A percentile compares a stretch with the other conserved stretches of the same genome.
These are phyloP conservation scores for Sebastes schlegelii DNA, from an alignment of 2,113 vertebrate species.

Conservation along the genomic window DNA sequence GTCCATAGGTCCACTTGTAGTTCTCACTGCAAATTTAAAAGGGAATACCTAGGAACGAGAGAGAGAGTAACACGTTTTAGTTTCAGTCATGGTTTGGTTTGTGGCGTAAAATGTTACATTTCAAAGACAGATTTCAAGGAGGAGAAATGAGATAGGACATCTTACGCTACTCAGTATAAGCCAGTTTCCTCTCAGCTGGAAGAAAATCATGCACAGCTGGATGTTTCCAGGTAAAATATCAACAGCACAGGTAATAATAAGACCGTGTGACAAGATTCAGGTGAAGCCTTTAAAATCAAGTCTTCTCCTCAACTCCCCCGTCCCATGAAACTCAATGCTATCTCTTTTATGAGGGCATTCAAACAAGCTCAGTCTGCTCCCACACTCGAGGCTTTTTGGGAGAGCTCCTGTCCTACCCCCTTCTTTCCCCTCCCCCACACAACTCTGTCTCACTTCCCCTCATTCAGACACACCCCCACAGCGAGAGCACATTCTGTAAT, in stretches of 20 bases:
- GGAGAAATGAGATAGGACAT: background rate
- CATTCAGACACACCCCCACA: conserved; percentile 76
- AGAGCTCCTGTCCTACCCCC: conserved; percentile 70
- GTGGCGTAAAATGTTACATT: background rate
- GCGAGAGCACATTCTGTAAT: conserved; percentile 14
- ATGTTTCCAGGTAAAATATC: conserved; percentile 28
- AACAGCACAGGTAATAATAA: background rate
- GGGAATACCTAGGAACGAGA: conserved; percentile 63
- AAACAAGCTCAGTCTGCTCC: conserved; percentile 57
- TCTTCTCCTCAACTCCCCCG: conserved; percentile 12
- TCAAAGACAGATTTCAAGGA: background rate
- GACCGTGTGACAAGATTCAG: conserved; percentile 19
- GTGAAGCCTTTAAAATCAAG: background rate
- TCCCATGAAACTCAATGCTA: conserved; percentile 38
- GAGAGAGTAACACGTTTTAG: conserved; percentile 24
- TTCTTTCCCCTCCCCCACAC: conserved; percentile 70
- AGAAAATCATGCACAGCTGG: background rate
- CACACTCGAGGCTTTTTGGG: conserved; percentile 66
- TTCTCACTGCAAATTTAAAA: conserved; percentile 23
- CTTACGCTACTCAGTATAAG: conserved; percentile 9
- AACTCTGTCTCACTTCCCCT: conserved; percentile 75
- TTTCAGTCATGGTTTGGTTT: conserved; percentile 3
- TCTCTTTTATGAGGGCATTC: conserved; percentile 49
- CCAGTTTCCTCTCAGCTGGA: conserved; percentile 13
- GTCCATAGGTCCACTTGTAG: conserved; percentile 61